Evolutionary conservation across 2,113 vertebrate species (phyloP), one percentile per base, ranked within the genome.

Genomic region (Coreoperca whiteheadi): DNA sequence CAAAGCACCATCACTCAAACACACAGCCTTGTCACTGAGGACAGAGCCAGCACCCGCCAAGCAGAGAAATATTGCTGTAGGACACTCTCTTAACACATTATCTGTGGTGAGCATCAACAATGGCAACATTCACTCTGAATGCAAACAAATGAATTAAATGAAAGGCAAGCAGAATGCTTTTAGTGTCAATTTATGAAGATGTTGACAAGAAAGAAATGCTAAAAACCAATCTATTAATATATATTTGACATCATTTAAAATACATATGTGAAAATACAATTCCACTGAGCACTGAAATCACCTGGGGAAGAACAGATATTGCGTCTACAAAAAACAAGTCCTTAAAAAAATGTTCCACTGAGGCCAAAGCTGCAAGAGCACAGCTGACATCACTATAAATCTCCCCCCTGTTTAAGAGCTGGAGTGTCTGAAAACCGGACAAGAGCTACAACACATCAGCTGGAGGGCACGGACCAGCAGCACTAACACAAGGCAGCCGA

Each of bases 1-100:
- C 82, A 77, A 77, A 86, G 80, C 81, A 84, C 90, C 89, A 94
- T 95, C 93, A 90, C 89, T 94, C 92, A 92, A 82, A 85, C 78
- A 73, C 81, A 78, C 37, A 23, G 81, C 64, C 86, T 78, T 91
- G 90, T 89, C 92, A 92, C 34, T 11, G 43, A 76, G 79, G 67
- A 86, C 90, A 86, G 73, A 90, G 86, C 84, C 82, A 72, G 69
- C 14, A 41, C 72, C 79, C 25, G 8, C 1, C 2, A 69, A 66
- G 76, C 80, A 50, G 72, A 89, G 68, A 85, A 82, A 87, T 81
- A 71, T 83, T 51, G 37, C 86, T 59, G 65, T 69, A 46, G 82
- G 83, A 88, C 86, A 88, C 72, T 81, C 54, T 84, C 57, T 89
- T 59, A 54, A 46, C 23, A 34, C 53, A 68, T 43, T 28, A 54